Base-by-base conservation (phyloP, 2,888 invertebrate species). In the Athalia circularis region DNA sequence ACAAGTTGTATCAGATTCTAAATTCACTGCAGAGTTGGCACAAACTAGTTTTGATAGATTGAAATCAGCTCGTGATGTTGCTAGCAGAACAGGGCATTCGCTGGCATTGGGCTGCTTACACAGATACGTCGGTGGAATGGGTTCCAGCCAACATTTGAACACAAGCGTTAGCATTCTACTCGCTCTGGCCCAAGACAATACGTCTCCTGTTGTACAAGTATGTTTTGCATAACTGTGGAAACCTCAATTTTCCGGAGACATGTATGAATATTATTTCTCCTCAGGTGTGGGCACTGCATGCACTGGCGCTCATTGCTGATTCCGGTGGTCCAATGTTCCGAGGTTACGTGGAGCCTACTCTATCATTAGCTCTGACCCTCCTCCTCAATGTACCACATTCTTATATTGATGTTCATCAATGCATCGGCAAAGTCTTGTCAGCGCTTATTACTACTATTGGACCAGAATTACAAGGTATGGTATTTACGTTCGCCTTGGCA, bases 291-390 rank as follows among this genome's bases (percentile, higher is more conserved):
- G 96, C 99, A 0, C 92, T 99, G 11, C 98, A 99, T 91, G 98
- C 99, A 0, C 91, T 99, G 45, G 96, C 98, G 0, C 93, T 99
- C 81, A 96, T 99, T 80, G 98, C 98, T 3, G 99, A 99, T 91
- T 98, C 99, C 0, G 98, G 99, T 0, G 99, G 99, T 0, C 99
- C 99, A 0, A 99, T 99, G 98, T 99, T 99, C 92, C 94, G 99
- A 43, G 95, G 97, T 47, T 99, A 98, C 91, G 98, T 99, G 15
- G 99, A 99, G 88, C 97, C 98, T 0, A 96, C 98, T 0, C 92
- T 99, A 77, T 96, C 96, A 8, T 92, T 98, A 74, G 95, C 97
- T n/a, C 91, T 99, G 79, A 97, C 98, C 87, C 92, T 99, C 77
- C 92, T 98, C 76, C 93, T 98, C 81, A 95, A 95, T 77, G 96